Evolutionary conservation across 23 tunicate species (phyloP).

Genomic region (Styela plicata): DNA sequence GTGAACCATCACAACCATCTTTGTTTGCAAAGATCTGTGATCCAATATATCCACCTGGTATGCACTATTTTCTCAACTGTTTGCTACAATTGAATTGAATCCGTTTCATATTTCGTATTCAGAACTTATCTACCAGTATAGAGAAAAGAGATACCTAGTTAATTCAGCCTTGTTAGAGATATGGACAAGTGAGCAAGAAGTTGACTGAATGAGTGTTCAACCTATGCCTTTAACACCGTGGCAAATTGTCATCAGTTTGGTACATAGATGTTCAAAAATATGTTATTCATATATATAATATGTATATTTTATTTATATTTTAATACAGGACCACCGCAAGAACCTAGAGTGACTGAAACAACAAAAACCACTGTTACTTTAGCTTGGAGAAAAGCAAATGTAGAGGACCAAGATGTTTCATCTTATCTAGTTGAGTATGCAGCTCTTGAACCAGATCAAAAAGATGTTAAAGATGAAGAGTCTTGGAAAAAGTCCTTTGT

Average conservation of each 20-base stretch:
- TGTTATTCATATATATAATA: too few species aligned
- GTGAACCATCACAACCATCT: slow-evolving; percentile 78
- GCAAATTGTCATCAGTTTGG: too few species aligned
- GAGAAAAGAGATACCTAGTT: neutral
- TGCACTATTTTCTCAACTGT: neutral
- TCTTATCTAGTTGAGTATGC: slow-evolving; percentile 58
- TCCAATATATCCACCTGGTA: slow-evolving; percentile 83
- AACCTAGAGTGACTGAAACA: slow-evolving; percentile 39
- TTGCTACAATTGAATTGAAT: neutral
- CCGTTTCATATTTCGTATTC: too few species aligned
- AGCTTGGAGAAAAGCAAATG: slow-evolving; percentile 48
- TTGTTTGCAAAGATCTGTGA: slow-evolving; percentile 46
- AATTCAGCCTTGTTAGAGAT: neutral
- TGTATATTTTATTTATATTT: too few species aligned
- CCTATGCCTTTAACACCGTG: too few species aligned
- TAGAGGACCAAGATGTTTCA: slow-evolving; percentile 52
- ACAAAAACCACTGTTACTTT: slow-evolving; percentile 61
- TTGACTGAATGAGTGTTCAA: too few species aligned
- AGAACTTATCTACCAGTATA: slow-evolving; percentile 2
- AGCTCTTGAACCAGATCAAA: slow-evolving; percentile 22
- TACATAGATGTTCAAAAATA: too few species aligned
- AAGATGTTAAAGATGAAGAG: slow-evolving; percentile 37
- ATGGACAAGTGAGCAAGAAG: too few species aligned
- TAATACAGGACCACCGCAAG: slow-evolving; percentile 54
- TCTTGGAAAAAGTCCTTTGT: slow-evolving; percentile 43